These are phyloP conservation scores for Thunnus albacares DNA, from an alignment of 2,797 vertebrate genomes.

Conservation along the genomic window DNA sequence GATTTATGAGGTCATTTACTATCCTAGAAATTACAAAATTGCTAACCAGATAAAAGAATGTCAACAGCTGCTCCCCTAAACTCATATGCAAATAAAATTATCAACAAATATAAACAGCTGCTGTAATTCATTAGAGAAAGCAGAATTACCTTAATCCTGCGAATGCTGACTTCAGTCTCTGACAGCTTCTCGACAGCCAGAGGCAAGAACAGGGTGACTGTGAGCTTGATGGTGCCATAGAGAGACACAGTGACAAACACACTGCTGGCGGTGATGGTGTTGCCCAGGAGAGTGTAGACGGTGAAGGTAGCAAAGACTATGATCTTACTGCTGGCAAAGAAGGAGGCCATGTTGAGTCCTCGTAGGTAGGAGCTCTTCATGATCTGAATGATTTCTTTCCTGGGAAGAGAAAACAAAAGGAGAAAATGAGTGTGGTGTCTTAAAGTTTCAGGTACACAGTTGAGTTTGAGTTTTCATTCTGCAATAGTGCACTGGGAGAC, in stretches of 20 bases:
- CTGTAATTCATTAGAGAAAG: not conserved
- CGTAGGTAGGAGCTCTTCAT: slow-evolving; percentile 94
- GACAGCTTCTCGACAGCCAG: slow-evolving; percentile 92
- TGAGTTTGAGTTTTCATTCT: too few species aligned
- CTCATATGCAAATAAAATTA: not conserved
- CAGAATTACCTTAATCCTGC: slow-evolving; percentile 91
- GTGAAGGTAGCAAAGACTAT: slow-evolving; percentile 94
- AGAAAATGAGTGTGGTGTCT: too few species aligned
- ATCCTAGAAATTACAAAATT: too few species aligned
- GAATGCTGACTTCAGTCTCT: slow-evolving; percentile 90
- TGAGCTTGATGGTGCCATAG: slow-evolving; percentile 87
- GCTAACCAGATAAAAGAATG: too few species aligned
- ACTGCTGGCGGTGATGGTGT: slow-evolving; percentile 89
- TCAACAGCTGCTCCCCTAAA: too few species aligned
- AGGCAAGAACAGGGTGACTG: slow-evolving; percentile 95
- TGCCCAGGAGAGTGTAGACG: slow-evolving; percentile 91
- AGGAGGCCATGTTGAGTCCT: slow-evolving; percentile 94
- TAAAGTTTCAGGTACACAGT: too few species aligned
- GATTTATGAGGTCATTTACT: not conserved
- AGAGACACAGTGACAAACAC: slow-evolving; percentile 94
- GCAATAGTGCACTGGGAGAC: too few species aligned
- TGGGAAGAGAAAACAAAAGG: slow-evolving; percentile 53
- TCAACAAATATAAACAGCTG: too few species aligned
- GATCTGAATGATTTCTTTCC: slow-evolving; percentile 92
- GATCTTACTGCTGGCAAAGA: slow-evolving; percentile 93